Evolutionary conservation across 1,140 invertebrate genomes (phyloP).

Genomic region (Bombus fervidus): DNA sequence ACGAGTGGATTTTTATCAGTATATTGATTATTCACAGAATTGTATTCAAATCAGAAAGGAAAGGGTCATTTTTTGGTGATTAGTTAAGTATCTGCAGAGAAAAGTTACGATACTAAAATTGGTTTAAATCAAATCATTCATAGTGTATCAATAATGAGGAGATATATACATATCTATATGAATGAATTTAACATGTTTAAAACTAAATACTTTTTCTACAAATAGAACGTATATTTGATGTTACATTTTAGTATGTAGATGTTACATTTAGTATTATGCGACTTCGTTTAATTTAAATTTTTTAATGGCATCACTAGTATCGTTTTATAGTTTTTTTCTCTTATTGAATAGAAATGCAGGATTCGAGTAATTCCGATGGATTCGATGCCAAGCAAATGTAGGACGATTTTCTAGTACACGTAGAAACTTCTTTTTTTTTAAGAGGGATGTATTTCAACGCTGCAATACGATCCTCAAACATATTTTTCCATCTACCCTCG

Average conservation of each 20-base stretch:
- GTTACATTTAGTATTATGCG: too few relatives aligned
- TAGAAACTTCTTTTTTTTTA: background rate
- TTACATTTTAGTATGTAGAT: too few relatives aligned
- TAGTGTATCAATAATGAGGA: too few relatives aligned
- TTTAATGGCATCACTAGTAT: background rate
- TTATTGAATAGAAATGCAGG: background rate
- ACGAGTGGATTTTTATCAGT: too few relatives aligned
- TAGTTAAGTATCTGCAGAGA: too few relatives aligned
- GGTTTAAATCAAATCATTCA: background rate
- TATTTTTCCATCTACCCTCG: background rate
- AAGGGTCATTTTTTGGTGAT: too few relatives aligned
- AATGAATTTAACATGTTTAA: background rate
- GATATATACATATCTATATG: background rate
- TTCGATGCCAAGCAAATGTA: background rate
- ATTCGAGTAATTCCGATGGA: background rate
- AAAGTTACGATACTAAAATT: background rate
- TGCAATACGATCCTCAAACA: background rate
- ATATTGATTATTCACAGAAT: too few relatives aligned
- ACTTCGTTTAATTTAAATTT: background rate
- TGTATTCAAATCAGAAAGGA: too few relatives aligned
- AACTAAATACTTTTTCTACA: background rate
- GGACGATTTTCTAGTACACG: conserved; percentile 7
- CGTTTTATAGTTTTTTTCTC: background rate
- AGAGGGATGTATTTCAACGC: background rate
- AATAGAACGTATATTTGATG: background rate